Percentiles rank a stretch among this genome's conserved stretches.
Conservation (phyloP, 1,140 invertebrate genomes). For the Teleogryllus occipitalis region DNA sequence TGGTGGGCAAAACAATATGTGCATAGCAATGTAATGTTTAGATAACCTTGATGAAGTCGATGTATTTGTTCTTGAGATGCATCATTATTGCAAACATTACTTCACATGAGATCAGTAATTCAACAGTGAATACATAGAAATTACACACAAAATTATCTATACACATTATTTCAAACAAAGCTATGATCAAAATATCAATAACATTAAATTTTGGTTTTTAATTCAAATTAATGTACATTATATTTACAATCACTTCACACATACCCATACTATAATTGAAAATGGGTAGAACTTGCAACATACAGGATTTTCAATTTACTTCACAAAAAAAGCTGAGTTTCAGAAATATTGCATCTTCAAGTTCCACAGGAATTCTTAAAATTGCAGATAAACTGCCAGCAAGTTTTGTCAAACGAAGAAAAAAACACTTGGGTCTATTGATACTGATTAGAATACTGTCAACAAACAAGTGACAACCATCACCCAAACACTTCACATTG, state of each 20-base stretch:
- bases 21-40: no score
- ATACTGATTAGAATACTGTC: not conserved
- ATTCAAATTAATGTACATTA: not conserved
- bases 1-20: no score
- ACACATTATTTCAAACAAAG: no score
- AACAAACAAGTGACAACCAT: constrained; percentile 1
- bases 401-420: not conserved
- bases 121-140: no score
- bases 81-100: no score
- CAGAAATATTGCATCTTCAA: not conserved
- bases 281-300: not conserved
- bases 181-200: no score
- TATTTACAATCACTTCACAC: not conserved
- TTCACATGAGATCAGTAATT: no score
- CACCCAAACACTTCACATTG: not conserved
- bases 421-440: not conserved
- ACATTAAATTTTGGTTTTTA: not conserved
- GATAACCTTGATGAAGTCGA: no score
- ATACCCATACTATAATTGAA: not conserved
- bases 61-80: no score
- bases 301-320: not conserved
- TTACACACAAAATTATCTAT: no score
- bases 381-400: no score
- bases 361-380: not conserved
- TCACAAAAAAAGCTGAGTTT: not conserved